Evolutionary conservation across 2,797 vertebrate species (phyloP).

Genomic region (Ctenopoma kingsleyae): DNA sequence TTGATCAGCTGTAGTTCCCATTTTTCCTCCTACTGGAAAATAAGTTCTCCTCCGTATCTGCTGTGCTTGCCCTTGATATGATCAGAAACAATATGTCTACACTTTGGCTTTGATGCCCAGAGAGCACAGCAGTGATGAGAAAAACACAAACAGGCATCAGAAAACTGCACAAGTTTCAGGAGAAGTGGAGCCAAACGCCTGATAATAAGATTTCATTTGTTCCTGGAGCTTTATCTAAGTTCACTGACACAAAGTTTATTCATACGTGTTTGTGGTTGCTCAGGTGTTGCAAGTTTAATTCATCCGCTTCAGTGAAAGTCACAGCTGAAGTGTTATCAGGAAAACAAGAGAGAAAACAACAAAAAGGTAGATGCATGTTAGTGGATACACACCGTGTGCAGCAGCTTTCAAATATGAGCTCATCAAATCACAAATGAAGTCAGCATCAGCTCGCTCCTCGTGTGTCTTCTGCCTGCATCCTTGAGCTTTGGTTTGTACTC

Average conservation of each 20-base stretch:
- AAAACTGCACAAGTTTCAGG: background rate
- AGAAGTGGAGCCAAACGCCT: background rate
- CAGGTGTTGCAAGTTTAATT: background rate
- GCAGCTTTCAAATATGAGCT: no score
- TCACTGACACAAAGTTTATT: background rate
- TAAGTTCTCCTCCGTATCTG: slow-evolving; percentile 19
- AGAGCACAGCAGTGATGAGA: slow-evolving; percentile 11
- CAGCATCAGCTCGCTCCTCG: no score
- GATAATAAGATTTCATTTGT: slow-evolving; percentile 9
- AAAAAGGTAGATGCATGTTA: no score
- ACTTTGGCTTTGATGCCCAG: slow-evolving; percentile 10
- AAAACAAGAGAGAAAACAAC: background rate
- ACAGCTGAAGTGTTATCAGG: background rate
- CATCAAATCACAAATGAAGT: no score
- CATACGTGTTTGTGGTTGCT: background rate
- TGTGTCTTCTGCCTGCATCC: no score
- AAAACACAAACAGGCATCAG: slow-evolving; percentile 9
- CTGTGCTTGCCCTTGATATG: slow-evolving; percentile 11
- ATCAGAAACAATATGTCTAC: slow-evolving; percentile 24
- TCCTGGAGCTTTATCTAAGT: slow-evolving; percentile 6
- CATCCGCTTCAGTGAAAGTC: background rate
- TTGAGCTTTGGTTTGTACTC: no score
- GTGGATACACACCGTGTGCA: background rate
- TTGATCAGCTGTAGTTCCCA: background rate
- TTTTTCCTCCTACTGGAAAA: slow-evolving; percentile 17